Base-by-base conservation (phyloP, 2,888 invertebrate species). In the Agelastica alni region DNA sequence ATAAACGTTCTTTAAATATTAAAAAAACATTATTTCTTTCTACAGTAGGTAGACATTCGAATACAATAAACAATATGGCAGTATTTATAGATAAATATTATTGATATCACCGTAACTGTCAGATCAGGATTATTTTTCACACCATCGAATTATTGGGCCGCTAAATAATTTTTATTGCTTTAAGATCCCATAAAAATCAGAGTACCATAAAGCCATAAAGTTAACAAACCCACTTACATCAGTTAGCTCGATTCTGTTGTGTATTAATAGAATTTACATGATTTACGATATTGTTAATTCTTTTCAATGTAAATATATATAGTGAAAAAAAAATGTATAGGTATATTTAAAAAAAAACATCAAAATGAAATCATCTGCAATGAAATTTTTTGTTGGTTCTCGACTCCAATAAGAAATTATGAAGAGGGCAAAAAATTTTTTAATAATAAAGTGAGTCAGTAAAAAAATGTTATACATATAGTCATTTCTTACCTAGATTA, bases 171-270 rank as follows among this genome's bases (percentile, higher is more conserved):
- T 54, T 54, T 49, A 48, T 14, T 48, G 30, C 44, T 36, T 37
- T 42, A 20, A 36, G 30, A 44, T 4, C 49, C 34, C 54, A 51
- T 54, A 49, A 54, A 54, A 54, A 45, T 45, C 49, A 31, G 39
- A 45, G 49, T 54, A 49, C 44, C 49, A 49, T 32, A 54, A 49
- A 39, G 44, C 41, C 37, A 31, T 54, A 54, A 54, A 54, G 37
- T 45, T 49, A 37, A 45, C 45, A 26, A 48, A 28, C 48, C 53
- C 47, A 47, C 47, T 47, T 53, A 41, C 39, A 46, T 34, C 18
- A 34, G 46, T 41, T 42, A 42, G 52, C 37, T 26, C 17, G 16
- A 26, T 30, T 47, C 37, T 47, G 47, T 47, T 28, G 39, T 28
- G 26, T 47, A 39, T 47, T 47, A 47, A 47, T 39, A 39, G 39